Conservation (phyloP, 2,888 invertebrate species). For the Acheta domesticus region DNA sequence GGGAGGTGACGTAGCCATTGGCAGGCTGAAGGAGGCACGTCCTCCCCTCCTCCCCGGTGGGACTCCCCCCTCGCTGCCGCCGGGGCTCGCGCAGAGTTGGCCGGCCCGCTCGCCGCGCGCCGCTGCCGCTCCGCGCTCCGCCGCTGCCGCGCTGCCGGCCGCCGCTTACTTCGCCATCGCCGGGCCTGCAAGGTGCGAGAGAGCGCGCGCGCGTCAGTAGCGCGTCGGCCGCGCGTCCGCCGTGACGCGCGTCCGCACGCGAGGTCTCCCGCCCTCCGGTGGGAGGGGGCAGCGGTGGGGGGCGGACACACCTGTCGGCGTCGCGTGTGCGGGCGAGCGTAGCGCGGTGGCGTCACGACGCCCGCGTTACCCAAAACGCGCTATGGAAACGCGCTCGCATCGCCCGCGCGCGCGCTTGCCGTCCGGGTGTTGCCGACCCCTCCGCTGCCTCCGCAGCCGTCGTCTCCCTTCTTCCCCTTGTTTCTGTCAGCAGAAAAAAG, state of each 20-base stretch:
- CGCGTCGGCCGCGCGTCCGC: neutral
- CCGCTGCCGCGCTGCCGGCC: conserved; percentile 23
- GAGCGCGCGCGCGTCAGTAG: neutral
- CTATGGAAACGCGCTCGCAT: neutral
- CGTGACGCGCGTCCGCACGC: neutral
- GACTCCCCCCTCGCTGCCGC: conserved; percentile 26
- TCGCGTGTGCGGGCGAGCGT: neutral
- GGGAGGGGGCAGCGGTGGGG: neutral
- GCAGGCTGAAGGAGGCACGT: conserved; percentile 37
- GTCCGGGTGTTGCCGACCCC: neutral
- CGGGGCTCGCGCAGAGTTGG: neutral
- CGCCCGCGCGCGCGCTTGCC: neutral
- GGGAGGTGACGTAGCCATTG: conserved; percentile 36
- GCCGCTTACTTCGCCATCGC: conserved; percentile 35
- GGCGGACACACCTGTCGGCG: conserved; percentile 20
- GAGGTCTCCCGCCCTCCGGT: neutral
- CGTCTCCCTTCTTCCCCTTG: neutral
- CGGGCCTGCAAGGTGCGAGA: conserved; percentile 37
- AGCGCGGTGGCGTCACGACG: neutral
- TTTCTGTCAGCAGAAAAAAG: conserved; percentile 18
- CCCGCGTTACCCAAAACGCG: neutral
- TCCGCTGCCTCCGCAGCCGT: neutral
- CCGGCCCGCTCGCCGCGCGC: conserved; percentile 23
- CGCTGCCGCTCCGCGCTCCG: conserved; percentile 27
- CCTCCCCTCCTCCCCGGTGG: conserved; percentile 38